Conservation (phyloP, 2,797 vertebrate species). For the Smutsia temminckii region DNA sequence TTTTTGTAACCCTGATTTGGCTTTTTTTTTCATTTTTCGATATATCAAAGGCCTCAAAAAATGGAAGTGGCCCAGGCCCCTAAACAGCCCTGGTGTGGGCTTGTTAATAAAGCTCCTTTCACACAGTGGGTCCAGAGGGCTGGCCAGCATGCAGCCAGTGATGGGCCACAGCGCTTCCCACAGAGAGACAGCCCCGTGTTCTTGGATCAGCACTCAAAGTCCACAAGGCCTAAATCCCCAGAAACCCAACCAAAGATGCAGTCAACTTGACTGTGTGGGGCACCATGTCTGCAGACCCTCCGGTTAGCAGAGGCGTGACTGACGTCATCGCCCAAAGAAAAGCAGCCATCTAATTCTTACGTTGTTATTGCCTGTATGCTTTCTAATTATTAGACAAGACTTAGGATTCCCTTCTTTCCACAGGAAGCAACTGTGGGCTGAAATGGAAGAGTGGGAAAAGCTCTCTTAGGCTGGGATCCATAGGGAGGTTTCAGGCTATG, state of each 20-base stretch:
- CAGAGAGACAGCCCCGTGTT: not conserved
- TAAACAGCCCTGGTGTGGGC: not conserved
- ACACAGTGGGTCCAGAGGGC: not conserved
- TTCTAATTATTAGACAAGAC: constrained; percentile 1
- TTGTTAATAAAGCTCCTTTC: constrained; percentile 51
- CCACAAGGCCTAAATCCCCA: not conserved
- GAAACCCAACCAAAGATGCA: constrained; percentile 31
- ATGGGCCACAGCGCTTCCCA: too few relatives aligned
- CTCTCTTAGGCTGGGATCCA: not conserved
- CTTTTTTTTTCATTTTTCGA: constrained; percentile 41
- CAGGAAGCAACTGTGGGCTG: not conserved
- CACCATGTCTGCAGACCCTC: not conserved
- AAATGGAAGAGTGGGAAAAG: not conserved
- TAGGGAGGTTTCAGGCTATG: not conserved
- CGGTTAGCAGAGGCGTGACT: not conserved
- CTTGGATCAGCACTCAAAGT: not conserved
- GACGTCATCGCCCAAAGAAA: constrained; percentile 46
- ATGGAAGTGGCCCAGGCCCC: constrained; percentile 54
- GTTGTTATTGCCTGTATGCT: not conserved
- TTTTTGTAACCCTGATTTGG: constrained; percentile 65
- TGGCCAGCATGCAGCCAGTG: not conserved
- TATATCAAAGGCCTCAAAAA: constrained; percentile 55
- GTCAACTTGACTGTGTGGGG: not conserved
- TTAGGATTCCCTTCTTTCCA: constrained; percentile 31
- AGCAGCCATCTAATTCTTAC: not conserved